A percentile compares a stretch with the other conserved stretches of the same genome.
These are phyloP conservation scores for Volucella bombylans DNA, from an alignment of 2,888 invertebrate genomes.

Conservation along the genomic window DNA sequence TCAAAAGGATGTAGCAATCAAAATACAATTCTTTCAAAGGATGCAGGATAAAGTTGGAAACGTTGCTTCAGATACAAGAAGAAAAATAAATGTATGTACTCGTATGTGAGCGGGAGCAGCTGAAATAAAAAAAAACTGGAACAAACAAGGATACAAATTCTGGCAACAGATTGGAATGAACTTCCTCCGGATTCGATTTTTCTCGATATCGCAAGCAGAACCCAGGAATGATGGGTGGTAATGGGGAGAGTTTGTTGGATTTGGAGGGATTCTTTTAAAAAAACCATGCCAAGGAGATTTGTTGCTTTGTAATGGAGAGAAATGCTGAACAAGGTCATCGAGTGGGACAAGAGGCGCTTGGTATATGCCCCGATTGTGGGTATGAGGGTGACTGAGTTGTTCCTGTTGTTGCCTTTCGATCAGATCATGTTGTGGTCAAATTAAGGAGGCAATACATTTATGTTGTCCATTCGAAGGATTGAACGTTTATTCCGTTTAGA, in stretches of 20 bases:
- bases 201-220: background rate
- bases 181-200: constrained; percentile 33
- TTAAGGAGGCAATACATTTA: constrained; percentile 8
- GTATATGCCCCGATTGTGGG: constrained; percentile 43
- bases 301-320: constrained; percentile 17
- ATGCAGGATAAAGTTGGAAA: constrained; percentile 45
- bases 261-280: constrained; percentile 40
- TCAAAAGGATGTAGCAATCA: constrained; percentile 56
- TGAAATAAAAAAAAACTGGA: background rate
- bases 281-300: constrained; percentile 26
- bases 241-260: background rate
- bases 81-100: no score
- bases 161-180: constrained; percentile 62
- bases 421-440: constrained; percentile 32
- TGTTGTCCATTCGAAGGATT: background rate
- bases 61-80: constrained; percentile 38
- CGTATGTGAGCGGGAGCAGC: background rate
- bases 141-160: constrained; percentile 45
- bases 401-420: constrained; percentile 14
- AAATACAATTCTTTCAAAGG: constrained; percentile 61
- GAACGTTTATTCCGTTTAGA: background rate
- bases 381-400: constrained; percentile 40
- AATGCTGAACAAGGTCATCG: constrained; percentile 64
- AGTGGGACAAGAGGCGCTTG: background rate
- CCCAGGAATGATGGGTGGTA: no score